phyloP scores from a whole-genome alignment of 23 tunicate genomes.

The Phallusia fumigata region DNA sequence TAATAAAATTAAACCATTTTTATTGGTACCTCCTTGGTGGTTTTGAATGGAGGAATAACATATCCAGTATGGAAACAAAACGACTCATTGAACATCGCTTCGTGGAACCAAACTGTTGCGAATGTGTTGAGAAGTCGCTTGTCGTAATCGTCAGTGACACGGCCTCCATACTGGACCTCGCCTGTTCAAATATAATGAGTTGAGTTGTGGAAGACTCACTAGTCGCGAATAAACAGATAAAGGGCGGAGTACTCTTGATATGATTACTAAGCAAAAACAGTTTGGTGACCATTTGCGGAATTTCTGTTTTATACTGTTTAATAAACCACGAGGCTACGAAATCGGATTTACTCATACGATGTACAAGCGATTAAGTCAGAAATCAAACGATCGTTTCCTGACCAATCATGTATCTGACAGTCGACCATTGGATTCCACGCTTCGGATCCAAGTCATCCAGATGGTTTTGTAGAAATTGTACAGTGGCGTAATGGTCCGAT shows the following conservation, averaged over 20 bases:
- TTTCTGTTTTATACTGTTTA: too few species aligned
- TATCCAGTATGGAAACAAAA: constrained; percentile 87
- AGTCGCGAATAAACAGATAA: too few species aligned
- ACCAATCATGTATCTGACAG: constrained; percentile 97
- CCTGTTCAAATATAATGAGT: constrained; percentile 50
- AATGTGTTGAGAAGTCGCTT: constrained; percentile 87
- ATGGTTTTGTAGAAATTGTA: constrained; percentile 91
- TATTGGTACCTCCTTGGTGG: constrained; percentile 66
- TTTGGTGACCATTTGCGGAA: too few species aligned
- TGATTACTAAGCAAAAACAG: too few species aligned
- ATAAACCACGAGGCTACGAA: too few species aligned
- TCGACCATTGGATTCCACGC: constrained; percentile 92
- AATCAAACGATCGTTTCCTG: neutral
- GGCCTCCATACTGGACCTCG: constrained; percentile 95
- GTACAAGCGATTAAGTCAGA: too few species aligned
- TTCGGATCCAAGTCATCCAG: constrained; percentile 88
- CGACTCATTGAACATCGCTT: constrained; percentile 75
- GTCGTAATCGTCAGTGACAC: constrained; percentile 97
- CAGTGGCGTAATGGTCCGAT: constrained; percentile 93
- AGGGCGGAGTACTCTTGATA: too few species aligned
- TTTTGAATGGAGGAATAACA: constrained; percentile 76
- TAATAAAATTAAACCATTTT: neutral
- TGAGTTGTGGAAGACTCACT: too few species aligned
- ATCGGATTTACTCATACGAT: too few species aligned
- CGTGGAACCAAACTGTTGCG: constrained; percentile 92